Evolutionary conservation across 2,113 vertebrate species (phyloP), one percentile per base, ranked within the genome.

Genomic region (Gnathonemus echidnorhynchus): DNA sequence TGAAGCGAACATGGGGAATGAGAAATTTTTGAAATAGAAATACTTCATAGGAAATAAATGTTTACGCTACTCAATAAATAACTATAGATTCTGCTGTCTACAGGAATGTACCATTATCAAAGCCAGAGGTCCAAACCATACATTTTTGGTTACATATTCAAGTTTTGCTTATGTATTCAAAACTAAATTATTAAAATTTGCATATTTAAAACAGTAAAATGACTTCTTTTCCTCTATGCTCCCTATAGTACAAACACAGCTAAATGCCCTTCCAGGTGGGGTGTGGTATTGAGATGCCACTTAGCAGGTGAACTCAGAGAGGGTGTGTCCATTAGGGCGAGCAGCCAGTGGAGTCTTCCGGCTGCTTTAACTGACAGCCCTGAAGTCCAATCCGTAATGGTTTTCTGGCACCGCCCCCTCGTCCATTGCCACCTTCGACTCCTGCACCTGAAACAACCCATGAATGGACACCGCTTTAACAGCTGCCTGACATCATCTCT

Each of bases 381-480:
- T 87, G 89, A 90, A 66, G 90, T 95, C 89, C 0, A 95, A 91
- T 80, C 74, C 85, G 1, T 89, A 91, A 53, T 94, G 90, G 62
- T 88, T 94, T 66, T 95, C 95, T 0, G 92, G 87, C 49, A 93
- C 0, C 42, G 95, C 58, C 0, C 94, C 95, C 88, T 95, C 95
- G 87, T 96, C 95, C 4, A 93, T 50, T 15, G 94, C 95, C 0
- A 93, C 95, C 92, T 91, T 95, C 46, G 95, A 96, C 88, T 92
- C 94, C 0, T 92, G 92, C 83, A 96, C 95, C 96, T 96, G n/a
- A 86, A 92, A 90, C 19, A 90, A 31, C 45, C 35, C 45, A 48
- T 85, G 24, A 85, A 80, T 19, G 15, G 74, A 80, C 15, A 80
- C 15, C 10, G 2, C 39, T 80, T 5, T 80, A 80, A 19, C 74